Evolutionary conservation across 1,140 invertebrate genomes (phyloP), one percentile per base, ranked within the genome.

Genomic region (Drosophila lini): DNA sequence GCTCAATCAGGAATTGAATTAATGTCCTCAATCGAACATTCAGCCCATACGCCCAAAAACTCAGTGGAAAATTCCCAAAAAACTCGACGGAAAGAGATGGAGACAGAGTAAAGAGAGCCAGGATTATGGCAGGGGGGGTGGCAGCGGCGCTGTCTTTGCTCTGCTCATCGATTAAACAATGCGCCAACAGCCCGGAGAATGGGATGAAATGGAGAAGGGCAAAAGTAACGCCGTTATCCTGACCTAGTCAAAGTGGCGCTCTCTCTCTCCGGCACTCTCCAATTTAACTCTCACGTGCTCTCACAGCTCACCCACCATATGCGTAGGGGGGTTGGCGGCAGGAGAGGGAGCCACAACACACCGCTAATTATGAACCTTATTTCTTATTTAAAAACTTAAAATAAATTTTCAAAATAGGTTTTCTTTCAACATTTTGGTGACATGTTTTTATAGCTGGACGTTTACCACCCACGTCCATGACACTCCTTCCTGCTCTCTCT

Each of bases 61-160:
- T 55, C 78, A 57, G 53, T 81, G 82, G 82, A 86, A 86, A 85
- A 86, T 86, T 78, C 56, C 83, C 83, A 82, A 82, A 76, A 67
- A 86, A 57, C 15, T 31, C 19, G 9, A 6, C 38, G 9, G 40
- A 64, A 64, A 34, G 28, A 34, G 36, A 63, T 32, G 10, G 19
- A 42, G 9, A 19, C 10, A 34, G 8, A 13, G 8, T 44, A 19
- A 5, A 22, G 11, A 59, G 57, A 59, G 48, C 15, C 9, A 38
- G 41, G 28, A 25, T 41, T 13, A 15, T 7, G 15, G 2, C 13
- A 53, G 34, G 15, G 36, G n/a, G 40, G 31, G 63, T 56, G 34
- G 6, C 44, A 44, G 47, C 25, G 55, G 56, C 61, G 55, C 62
- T 71, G 67, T 42, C 62, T 57, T 45, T 52, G 34, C 48, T 52